These are phyloP conservation scores for Tetragonisca angustula DNA, from an alignment of 2,888 invertebrate species.

Conservation along the genomic window DNA sequence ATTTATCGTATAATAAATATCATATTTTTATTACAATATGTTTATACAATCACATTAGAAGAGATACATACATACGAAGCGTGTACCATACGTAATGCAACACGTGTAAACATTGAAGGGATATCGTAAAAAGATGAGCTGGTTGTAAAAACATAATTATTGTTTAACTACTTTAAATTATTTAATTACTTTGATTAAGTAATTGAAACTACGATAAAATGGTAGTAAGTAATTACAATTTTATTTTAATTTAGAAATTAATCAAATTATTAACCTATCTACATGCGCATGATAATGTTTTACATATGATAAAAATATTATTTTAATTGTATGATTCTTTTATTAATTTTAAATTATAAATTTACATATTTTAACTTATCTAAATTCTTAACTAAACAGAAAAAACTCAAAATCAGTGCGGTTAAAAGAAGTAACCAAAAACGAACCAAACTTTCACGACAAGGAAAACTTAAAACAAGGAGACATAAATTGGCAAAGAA, in stretches of 20 bases:
- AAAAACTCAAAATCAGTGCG: constrained; percentile 82
- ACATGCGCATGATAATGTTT: background rate
- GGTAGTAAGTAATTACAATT: constrained; percentile 42
- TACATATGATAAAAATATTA: background rate
- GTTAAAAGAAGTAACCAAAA: constrained; percentile 83
- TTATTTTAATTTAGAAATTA: constrained; percentile 3
- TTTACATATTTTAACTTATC: background rate
- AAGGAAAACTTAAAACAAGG: constrained; percentile 81
- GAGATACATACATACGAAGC: background rate
- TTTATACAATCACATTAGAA: too few species aligned
- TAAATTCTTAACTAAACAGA: constrained; percentile 84
- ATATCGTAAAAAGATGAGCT: background rate
- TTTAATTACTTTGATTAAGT: background rate
- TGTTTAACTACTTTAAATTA: background rate
- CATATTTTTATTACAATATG: background rate
- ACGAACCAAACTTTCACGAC: constrained; percentile 80
- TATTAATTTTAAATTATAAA: constrained; percentile 5
- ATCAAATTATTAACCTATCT: constrained; percentile 26
- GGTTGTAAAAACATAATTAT: background rate
- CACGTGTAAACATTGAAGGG: constrained; percentile 28
- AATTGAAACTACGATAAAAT: constrained; percentile 25
- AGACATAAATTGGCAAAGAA: constrained; percentile 81
- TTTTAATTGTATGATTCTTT: background rate
- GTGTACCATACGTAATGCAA: background rate
- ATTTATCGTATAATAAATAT: constrained; percentile 3